phyloP scores from a whole-genome alignment of 92 coral and sea anemone genomes.

The Paragorgia papillata region DNA sequence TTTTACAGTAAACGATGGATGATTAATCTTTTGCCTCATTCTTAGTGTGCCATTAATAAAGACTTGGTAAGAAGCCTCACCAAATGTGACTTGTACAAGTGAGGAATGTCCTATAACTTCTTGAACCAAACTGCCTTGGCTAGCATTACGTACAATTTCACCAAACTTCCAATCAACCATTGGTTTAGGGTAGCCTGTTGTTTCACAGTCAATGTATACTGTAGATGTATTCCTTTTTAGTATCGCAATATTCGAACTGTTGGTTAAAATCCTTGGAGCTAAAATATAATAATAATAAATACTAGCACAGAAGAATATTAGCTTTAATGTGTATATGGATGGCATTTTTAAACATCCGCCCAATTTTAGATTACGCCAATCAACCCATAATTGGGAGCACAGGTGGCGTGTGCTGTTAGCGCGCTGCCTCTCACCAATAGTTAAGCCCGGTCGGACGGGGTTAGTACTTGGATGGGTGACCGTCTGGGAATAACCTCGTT shows the following conservation, averaged over 20 bases:
- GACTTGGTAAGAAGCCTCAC: not conserved
- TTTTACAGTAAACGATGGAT: not conserved
- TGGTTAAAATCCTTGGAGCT: constrained; percentile 22
- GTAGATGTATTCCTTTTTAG: too few species aligned
- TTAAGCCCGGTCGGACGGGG: too few species aligned
- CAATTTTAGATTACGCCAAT: too few species aligned
- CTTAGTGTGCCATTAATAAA: constrained; percentile 6
- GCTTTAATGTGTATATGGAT: not conserved
- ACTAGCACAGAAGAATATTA: not conserved
- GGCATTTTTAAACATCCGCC: not conserved
- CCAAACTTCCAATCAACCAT: constrained; percentile 36
- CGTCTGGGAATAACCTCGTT: too few species aligned
- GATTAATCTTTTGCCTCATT: too few species aligned
- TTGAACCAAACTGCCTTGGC: not conserved
- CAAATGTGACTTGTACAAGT: not conserved
- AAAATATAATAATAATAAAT: not conserved
- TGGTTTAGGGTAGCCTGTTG: constrained; percentile 54
- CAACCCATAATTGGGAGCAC: too few species aligned
- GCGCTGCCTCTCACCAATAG: too few species aligned
- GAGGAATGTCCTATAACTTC: too few species aligned
- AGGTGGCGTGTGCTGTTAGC: too few species aligned
- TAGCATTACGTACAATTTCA: not conserved
- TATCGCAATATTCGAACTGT: not conserved
- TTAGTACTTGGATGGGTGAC: too few species aligned
- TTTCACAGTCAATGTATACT: constrained; percentile 31